Conservation (phyloP, 2,888 invertebrate species). For the Cylloceria caligata region DNA sequence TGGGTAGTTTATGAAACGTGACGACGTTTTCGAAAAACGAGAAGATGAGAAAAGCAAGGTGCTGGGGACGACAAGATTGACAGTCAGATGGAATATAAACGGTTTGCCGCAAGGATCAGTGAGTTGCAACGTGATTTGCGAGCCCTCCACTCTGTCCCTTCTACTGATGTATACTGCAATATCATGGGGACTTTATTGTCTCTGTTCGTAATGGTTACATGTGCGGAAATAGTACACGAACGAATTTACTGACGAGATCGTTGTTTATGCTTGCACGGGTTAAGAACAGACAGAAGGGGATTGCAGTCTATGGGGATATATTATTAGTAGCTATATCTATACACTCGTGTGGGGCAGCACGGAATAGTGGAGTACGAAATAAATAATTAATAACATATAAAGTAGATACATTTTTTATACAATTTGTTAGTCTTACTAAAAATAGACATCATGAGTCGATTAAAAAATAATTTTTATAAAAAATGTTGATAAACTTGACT, state of each 20-base stretch:
- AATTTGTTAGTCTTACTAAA: too few relatives aligned
- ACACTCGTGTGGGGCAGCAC: not conserved
- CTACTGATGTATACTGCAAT: not conserved
- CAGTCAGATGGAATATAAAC: conserved; percentile 15
- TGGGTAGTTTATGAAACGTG: conserved; percentile 25
- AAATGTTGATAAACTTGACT: too few relatives aligned
- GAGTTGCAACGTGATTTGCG: conserved; percentile 26
- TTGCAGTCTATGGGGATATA: not conserved
- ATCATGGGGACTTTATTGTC: not conserved
- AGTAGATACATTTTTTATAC: too few relatives aligned
- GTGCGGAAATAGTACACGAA: conserved; percentile 10
- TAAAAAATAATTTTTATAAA: too few relatives aligned
- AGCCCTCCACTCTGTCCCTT: not conserved
- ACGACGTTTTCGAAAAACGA: conserved; percentile 33
- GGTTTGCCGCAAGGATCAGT: conserved; percentile 40
- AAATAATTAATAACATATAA: not conserved
- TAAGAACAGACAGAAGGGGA: not conserved
- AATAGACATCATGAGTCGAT: too few relatives aligned
- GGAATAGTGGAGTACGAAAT: not conserved
- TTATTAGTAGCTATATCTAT: not conserved
- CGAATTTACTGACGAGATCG: not conserved
- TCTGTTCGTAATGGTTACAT: not conserved
- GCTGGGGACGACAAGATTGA: not conserved
- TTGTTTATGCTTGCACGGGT: conserved; percentile 17
- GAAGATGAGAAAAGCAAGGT: not conserved